These are phyloP conservation scores for Watsonalla cultraria DNA, from an alignment of 2,888 invertebrate genomes.

Conservation along the genomic window DNA sequence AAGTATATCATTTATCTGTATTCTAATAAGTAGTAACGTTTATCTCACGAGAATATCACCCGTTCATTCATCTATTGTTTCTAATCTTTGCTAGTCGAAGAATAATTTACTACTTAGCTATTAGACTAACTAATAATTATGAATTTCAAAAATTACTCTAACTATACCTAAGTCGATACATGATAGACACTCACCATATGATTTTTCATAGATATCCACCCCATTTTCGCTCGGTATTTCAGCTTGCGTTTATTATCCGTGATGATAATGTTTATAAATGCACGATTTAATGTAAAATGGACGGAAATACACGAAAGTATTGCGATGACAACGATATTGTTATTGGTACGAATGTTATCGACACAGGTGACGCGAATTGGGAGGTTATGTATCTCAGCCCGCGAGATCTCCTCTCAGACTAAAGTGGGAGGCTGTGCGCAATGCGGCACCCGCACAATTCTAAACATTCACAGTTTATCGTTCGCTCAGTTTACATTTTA, in stretches of 20 bases:
- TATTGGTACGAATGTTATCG: slow-evolving; percentile 12
- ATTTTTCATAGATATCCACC: slow-evolving; percentile 76
- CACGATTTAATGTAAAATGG: slow-evolving; percentile 20
- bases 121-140: too few relatives aligned
- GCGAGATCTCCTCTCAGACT: slow-evolving; percentile 67
- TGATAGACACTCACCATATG: slow-evolving; percentile 60
- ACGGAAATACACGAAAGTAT: slow-evolving; percentile 18
- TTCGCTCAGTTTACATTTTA: slow-evolving; percentile 4
- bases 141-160: too few relatives aligned
- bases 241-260: slow-evolving; percentile 59
- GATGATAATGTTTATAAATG: slow-evolving; percentile 25
- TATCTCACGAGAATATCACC: too few relatives aligned
- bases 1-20: too few relatives aligned
- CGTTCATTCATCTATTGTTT: too few relatives aligned
- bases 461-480: slow-evolving; percentile 38
- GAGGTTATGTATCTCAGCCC: slow-evolving; percentile 59
- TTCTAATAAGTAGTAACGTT: too few relatives aligned
- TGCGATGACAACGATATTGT: neutral
- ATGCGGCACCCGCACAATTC: slow-evolving; percentile 62
- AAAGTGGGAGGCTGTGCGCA: slow-evolving; percentile 76
- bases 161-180: too few relatives aligned
- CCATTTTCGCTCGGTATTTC: slow-evolving; percentile 63
- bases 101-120: too few relatives aligned
- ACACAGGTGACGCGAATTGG: slow-evolving; percentile 31
- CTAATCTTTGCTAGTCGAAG: too few relatives aligned